Base-by-base conservation (phyloP, 2,797 vertebrate genomes). In the Enteromius argenteus region DNA sequence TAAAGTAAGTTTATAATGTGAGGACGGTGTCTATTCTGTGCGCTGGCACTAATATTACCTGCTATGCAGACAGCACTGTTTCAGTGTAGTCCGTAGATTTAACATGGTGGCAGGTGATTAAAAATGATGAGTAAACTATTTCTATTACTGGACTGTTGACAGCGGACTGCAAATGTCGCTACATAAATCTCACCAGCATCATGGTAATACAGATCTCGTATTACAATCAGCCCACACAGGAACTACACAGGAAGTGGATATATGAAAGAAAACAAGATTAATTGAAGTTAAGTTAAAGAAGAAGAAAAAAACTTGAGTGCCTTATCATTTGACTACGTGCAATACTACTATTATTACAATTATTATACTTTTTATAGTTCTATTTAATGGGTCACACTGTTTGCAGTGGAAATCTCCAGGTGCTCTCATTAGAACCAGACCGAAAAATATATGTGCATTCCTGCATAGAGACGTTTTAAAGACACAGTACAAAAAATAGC, bases 11-110 rank as follows among this genome's bases (percentile, higher is more conserved):
- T 32, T 44, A 60, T 35, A 72, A 30, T 60, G 39, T 69, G n/a
- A 46, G 51, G 21, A 53, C 46, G 69, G 53, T 42, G 11, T 49
- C 13, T 67, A 32, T 44, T 35, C 53, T 72, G 32, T 46, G 64
- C 6, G 19, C 64, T 76, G 53, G 67, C 74, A 35, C 73, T 87
- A 81, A 83, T 79, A 80, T 85, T 87, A 84, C 46, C 53, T 68
- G 86, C 84, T 84, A 76, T 86, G 80, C 81, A 79, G 85, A 86
- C 85, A 49, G 85, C 76, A 77, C 37, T 81, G 85, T 81, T 81
- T 87, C 77, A 58, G 35, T 60, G 86, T 69, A 81, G 39, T 44
- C 82, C 21, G n/a, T 77, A 67, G 80, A 14, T 35, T 84, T 67
- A 37, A 42, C 80, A 79, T 81, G 81, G 73, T 85, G 85, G 80